A percentile compares a stretch with the other conserved stretches of the same genome.
These are phyloP conservation scores for Puffinus mauretanicus DNA, from an alignment of 2,113 vertebrate species.

Conservation along the genomic window DNA sequence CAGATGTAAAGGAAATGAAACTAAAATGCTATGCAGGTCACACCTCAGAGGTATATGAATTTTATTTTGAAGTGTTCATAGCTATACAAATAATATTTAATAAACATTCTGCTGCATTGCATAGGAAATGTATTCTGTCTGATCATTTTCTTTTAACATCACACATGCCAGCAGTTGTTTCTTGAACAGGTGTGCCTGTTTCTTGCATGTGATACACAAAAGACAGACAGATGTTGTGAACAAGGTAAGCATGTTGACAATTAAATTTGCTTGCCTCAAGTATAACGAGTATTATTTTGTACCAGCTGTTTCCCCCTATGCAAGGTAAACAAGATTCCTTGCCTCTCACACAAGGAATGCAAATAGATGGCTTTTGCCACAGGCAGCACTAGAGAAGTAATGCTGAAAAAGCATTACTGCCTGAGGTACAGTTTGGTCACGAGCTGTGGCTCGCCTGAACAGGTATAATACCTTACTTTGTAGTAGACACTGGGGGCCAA, in stretches of 20 bases:
- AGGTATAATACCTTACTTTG: neutral
- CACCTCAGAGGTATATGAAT: neutral
- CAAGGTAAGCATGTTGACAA: neutral
- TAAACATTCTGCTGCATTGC: neutral
- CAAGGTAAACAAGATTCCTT: neutral
- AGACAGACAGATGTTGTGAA: neutral
- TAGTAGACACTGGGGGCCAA: neutral
- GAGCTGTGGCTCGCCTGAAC: neutral
- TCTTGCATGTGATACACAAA: neutral
- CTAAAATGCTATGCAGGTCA: neutral
- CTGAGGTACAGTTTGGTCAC: neutral
- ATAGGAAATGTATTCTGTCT: neutral
- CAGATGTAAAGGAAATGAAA: neutral
- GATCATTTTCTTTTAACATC: neutral
- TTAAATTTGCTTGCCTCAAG: neutral
- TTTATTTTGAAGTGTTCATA: neutral
- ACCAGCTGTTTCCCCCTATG: rapidly evolving
- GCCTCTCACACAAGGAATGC: neutral
- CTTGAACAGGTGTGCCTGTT: neutral
- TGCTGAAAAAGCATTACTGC: neutral
- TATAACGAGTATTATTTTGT: neutral
- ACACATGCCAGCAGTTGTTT: neutral
- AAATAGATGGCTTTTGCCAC: neutral
- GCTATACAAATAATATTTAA: neutral
- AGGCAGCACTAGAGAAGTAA: neutral